Evolutionary conservation across 2,888 invertebrate genomes (phyloP).

Genomic region (Ochlodes sylvanus): DNA sequence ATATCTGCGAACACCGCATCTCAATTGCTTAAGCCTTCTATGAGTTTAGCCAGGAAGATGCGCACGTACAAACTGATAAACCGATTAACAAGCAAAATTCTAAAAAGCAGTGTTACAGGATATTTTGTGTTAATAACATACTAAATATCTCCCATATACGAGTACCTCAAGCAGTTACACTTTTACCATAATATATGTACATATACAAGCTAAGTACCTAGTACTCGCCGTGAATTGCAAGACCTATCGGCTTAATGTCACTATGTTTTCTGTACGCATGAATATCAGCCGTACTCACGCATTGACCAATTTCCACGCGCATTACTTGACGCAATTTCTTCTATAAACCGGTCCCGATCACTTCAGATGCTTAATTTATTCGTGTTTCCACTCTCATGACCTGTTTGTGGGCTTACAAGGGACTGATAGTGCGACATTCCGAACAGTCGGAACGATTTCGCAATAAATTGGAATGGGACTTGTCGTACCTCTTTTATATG

Average conservation of each 20-base stretch:
- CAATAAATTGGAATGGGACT: neutral
- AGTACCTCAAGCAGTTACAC: too few species aligned
- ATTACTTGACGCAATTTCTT: slow-evolving; percentile 32
- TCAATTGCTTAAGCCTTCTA: too few species aligned
- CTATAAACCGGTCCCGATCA: slow-evolving; percentile 21
- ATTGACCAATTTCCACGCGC: slow-evolving; percentile 13
- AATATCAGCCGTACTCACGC: neutral
- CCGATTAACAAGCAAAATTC: too few species aligned
- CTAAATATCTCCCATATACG: too few species aligned
- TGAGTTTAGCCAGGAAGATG: too few species aligned
- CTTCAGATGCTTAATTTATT: slow-evolving; percentile 24
- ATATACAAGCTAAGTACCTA: neutral
- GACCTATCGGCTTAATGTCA: neutral
- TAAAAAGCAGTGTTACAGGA: too few species aligned
- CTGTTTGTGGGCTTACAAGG: neutral
- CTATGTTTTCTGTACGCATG: neutral
- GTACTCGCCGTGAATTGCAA: slow-evolving; percentile 3
- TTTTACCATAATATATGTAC: neutral
- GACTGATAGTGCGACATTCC: slow-evolving; percentile 4
- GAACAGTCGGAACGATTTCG: slow-evolving; percentile 4
- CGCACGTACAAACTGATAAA: too few species aligned
- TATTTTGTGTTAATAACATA: too few species aligned
- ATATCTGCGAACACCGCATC: too few species aligned
- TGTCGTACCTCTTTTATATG: neutral
- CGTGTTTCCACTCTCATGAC: slow-evolving; percentile 15